These are phyloP conservation scores for Spheniscus mendiculus DNA, from an alignment of 2,113 vertebrate species.

Conservation along the genomic window DNA sequence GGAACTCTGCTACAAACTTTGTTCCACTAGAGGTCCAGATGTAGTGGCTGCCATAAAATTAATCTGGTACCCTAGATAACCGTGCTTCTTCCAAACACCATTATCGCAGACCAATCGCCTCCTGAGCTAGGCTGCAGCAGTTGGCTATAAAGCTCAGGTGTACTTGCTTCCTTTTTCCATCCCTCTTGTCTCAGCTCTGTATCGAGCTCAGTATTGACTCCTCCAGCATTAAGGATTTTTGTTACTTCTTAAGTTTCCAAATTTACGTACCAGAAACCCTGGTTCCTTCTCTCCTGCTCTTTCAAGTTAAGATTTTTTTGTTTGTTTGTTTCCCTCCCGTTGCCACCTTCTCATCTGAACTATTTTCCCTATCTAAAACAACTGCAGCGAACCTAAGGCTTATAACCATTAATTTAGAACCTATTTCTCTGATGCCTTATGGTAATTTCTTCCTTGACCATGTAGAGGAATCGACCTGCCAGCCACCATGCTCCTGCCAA, in stretches of 20 bases:
- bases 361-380: background rate
- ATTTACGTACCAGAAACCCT: background rate
- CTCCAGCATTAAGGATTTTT: background rate
- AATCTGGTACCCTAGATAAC: background rate
- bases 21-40: background rate
- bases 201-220: background rate
- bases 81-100: background rate
- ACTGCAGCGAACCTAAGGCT: background rate
- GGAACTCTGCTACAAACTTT: background rate
- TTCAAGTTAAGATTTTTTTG: background rate
- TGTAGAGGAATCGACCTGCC: background rate
- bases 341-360: background rate
- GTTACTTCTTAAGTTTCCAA: background rate
- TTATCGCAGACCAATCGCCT: accelerated
- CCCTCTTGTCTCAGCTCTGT: background rate
- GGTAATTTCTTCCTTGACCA: background rate
- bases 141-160: background rate
- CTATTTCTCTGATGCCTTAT: background rate
- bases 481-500: background rate
- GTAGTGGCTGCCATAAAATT: background rate
- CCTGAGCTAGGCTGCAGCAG: background rate
- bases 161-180: background rate
- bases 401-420: background rate
- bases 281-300: background rate
- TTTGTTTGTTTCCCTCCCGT: no score